Percentiles rank a stretch among this genome's conserved stretches.
phyloP scores from a whole-genome alignment of 2,797 vertebrate genomes.

The Epinephelus awoara region DNA sequence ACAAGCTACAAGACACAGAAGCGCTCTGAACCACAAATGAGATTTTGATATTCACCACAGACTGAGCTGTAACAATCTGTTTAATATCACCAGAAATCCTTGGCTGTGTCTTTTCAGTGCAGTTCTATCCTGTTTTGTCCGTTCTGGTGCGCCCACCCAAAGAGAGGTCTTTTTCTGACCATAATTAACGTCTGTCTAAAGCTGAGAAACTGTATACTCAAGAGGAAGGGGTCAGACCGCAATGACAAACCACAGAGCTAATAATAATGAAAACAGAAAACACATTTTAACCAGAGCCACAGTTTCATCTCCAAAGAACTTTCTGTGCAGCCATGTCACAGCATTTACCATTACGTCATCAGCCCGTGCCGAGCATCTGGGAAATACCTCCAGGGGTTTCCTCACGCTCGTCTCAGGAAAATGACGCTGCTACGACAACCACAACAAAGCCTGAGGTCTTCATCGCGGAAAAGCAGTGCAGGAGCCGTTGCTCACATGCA shows the following conservation, averaged over 20 bases:
- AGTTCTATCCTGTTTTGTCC: constrained; percentile 11
- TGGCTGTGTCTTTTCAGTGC: not conserved
- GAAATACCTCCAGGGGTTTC: constrained; percentile 73
- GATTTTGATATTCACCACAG: constrained; percentile 67
- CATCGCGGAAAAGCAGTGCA: constrained; percentile 4
- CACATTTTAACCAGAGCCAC: constrained; percentile 38
- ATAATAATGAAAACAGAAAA: constrained; percentile 60
- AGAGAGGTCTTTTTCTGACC: constrained; percentile 31
- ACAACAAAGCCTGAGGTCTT: constrained; percentile 67
- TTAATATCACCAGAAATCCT: constrained; percentile 42
- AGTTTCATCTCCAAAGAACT: constrained; percentile 43
- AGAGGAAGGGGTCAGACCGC: constrained; percentile 46
- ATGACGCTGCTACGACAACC: constrained; percentile 55
- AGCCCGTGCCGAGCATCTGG: constrained; percentile 24
- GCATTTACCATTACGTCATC: constrained; percentile 57
- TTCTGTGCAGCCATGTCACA: constrained; percentile 39
- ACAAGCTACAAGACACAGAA: constrained; percentile 53
- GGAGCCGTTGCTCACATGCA: constrained; percentile 38
- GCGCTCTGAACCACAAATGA: constrained; percentile 58
- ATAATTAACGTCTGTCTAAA: constrained; percentile 24
- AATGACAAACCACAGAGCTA: constrained; percentile 47
- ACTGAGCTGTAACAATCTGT: constrained; percentile 44
- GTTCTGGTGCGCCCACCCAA: constrained; percentile 5
- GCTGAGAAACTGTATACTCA: constrained; percentile 29
- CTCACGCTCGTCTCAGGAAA: constrained; percentile 65